These are phyloP conservation scores for Irena cyanogastra DNA, from an alignment of 2,113 vertebrate species.

Conservation along the genomic window DNA sequence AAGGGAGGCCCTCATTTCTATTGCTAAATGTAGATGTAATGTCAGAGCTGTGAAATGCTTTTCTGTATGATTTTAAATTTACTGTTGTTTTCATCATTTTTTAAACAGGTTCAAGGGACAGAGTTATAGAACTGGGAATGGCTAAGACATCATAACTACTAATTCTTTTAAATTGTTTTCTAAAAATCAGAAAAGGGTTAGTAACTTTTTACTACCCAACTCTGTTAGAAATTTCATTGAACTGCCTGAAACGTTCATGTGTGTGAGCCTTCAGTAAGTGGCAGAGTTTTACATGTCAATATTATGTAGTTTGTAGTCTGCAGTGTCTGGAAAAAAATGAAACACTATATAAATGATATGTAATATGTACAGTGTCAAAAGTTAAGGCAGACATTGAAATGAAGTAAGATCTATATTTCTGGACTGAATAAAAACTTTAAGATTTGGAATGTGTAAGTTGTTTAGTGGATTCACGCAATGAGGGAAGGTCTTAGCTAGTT, in stretches of 20 bases:
- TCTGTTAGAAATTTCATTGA: conserved; percentile 77
- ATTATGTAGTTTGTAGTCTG: conserved; percentile 77
- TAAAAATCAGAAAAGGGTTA: conserved; percentile 75
- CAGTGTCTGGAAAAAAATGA: conserved; percentile 75
- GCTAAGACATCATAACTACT: conserved; percentile 80
- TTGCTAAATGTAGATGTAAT: conserved; percentile 62
- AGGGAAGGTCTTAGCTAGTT: conserved; percentile 64
- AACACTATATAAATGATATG: conserved; percentile 77
- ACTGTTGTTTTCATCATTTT: conserved; percentile 73
- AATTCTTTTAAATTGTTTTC: conserved; percentile 76
- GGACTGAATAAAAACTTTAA: conserved; percentile 72
- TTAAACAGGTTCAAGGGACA: conserved; percentile 82
- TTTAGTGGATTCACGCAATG: conserved; percentile 66
- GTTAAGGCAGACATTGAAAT: conserved; percentile 72
- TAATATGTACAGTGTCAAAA: conserved; percentile 77
- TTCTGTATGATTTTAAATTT: conserved; percentile 70
- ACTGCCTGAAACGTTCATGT: conserved; percentile 76
- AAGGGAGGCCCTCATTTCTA: conserved; percentile 51
- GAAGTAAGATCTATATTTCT: conserved; percentile 74
- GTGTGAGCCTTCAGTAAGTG: conserved; percentile 76
- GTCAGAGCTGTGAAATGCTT: conserved; percentile 59
- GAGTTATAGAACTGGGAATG: conserved; percentile 80
- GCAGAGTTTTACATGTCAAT: conserved; percentile 75
- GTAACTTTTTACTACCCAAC: conserved; percentile 71
- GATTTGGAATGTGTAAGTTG: conserved; percentile 68